Evolutionary conservation across 2,888 invertebrate genomes (phyloP), one percentile per base, ranked within the genome.

Genomic region (Iselma pallidipennis): DNA sequence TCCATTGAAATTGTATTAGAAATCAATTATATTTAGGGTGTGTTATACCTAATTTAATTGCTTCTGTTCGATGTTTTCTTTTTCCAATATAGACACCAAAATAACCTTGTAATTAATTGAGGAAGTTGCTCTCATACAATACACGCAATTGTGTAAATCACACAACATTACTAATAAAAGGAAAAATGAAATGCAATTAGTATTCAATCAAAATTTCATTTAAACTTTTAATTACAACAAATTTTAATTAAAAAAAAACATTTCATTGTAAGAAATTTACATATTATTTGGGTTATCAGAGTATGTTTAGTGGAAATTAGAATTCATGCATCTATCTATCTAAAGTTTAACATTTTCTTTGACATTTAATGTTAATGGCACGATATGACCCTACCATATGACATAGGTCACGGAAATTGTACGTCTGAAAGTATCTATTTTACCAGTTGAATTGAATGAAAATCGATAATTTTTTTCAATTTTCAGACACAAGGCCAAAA

Each of bases 321-420:
- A n/a, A 45, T 45, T 5, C 12, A 45, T 16, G 2, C 9, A 16
- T 16, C 4, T 51, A 19, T 50, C 26, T 28, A 16, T n/a, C 7
- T 51, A 51, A 9, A 51, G 29, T 33, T 54, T 55, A 63, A 63
- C 63, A 55, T 63, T 63, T 63, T 49, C 56, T 61, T 59, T 67
- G 68, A 61, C 66, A 68, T 69, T 67, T 66, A 49, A 10, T 37
- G 55, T 57, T 58, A 55, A 61, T 55, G 23, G 61, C 63, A 61
- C 62, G 63, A 57, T 42, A 28, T 64, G 64, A 67, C 61, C 64
- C 63, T 21, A 45, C 45, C 52, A 9, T 49, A 55, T 58, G 66
- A 64, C 66, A 66, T 26, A 50, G 58, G 60, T 65, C 63, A 61
- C 21, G 59, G 59, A 55, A 61, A 54, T 10, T 48, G 19, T 26